Percentiles rank a stretch among this genome's conserved stretches.
phyloP scores from a whole-genome alignment of 2,797 vertebrate genomes.

The Antennarius maculatus region DNA sequence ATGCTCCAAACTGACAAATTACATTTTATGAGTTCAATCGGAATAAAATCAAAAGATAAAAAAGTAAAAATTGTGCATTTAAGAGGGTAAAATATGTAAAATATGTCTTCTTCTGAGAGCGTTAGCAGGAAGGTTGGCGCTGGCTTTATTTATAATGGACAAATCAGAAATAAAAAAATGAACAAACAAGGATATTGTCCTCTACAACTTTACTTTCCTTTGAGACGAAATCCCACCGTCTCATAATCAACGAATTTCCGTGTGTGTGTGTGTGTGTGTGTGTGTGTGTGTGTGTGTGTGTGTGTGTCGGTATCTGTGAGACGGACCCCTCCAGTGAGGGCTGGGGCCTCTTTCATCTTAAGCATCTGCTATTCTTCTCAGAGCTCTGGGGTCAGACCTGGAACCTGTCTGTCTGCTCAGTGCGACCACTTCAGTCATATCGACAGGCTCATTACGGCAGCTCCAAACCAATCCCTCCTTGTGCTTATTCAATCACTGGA shows the following conservation, averaged over 20 bases:
- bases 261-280: constrained; percentile 17
- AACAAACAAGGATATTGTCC: background rate
- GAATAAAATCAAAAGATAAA: background rate
- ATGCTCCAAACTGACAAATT: background rate
- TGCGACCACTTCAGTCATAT: constrained; percentile 73
- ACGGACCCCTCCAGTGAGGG: constrained; percentile 52
- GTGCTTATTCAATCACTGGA: constrained; percentile 71
- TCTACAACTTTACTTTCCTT: background rate
- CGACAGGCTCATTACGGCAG: constrained; percentile 63
- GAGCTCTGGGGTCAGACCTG: constrained; percentile 40
- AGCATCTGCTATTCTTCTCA: constrained; percentile 66
- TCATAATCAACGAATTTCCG: too few species aligned
- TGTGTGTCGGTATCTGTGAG: constrained; percentile 35
- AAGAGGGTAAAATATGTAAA: too few species aligned
- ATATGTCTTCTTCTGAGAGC: background rate
- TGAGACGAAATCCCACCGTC: too few species aligned
- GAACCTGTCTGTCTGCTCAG: constrained; percentile 59
- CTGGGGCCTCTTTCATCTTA: constrained; percentile 61
- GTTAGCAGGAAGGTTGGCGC: background rate
- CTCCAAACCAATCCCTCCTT: constrained; percentile 58
- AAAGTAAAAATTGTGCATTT: too few species aligned
- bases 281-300: constrained; percentile 18
- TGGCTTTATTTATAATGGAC: background rate
- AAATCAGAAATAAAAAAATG: background rate
- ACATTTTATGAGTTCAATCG: background rate